These are phyloP conservation scores for Dendrolimus houi DNA, from an alignment of 2,888 invertebrate species.

Conservation along the genomic window DNA sequence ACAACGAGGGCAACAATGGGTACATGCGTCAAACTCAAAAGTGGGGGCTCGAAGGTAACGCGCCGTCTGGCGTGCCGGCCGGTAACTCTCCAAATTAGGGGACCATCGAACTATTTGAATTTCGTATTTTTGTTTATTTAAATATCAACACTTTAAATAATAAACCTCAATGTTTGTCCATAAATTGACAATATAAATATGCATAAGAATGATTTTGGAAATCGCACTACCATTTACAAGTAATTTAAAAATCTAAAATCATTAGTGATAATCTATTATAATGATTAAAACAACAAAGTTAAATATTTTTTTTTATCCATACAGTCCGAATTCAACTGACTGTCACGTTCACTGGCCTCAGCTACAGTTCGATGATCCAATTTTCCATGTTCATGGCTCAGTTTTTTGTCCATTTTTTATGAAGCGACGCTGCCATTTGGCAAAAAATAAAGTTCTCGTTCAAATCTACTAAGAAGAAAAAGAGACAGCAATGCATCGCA, in stretches of 20 bases:
- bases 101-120: constrained; percentile 21
- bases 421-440: constrained; percentile 26
- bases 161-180: constrained; percentile 10
- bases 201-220: too few species aligned
- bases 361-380: constrained; percentile 65
- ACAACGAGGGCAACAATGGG: constrained; percentile 20
- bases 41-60: constrained; percentile 49
- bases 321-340: constrained; percentile 1
- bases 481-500: constrained; percentile 33
- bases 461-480: constrained; percentile 33
- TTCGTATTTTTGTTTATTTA: too few species aligned
- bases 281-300: too few species aligned
- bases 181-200: too few species aligned
- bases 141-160: constrained; percentile 1
- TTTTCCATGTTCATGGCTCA: constrained; percentile 49
- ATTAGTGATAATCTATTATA: too few species aligned
- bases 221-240: too few species aligned
- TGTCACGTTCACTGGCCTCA: constrained; percentile 49
- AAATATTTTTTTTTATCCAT: neutral
- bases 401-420: constrained; percentile 56
- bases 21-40: constrained; percentile 29
- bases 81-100: constrained; percentile 29
- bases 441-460: constrained; percentile 55
- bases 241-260: too few species aligned
- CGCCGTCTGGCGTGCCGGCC: constrained; percentile 39